phyloP scores from a whole-genome alignment of 2,113 vertebrate species.

The Gallinago jamesoni region DNA sequence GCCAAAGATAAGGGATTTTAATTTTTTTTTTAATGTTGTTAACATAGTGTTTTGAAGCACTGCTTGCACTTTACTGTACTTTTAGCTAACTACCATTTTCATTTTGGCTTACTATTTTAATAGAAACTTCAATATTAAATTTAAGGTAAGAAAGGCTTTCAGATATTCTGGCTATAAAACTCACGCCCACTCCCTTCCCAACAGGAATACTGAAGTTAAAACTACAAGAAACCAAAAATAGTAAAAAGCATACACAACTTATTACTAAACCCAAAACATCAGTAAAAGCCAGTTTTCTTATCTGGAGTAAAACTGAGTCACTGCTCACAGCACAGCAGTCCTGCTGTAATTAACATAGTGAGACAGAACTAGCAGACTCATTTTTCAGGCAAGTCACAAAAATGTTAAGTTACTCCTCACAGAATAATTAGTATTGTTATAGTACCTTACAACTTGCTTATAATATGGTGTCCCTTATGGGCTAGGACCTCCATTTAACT shows the following conservation, averaged over 20 bases:
- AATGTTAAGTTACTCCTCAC: background rate
- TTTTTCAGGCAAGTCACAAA: background rate
- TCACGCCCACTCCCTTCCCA: fast-evolving
- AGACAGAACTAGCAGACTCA: background rate
- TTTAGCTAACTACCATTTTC: background rate
- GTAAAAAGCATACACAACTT: background rate
- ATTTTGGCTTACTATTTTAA: background rate
- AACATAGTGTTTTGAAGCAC: background rate
- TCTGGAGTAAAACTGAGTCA: background rate
- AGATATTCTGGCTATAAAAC: background rate
- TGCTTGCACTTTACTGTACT: background rate
- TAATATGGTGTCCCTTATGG: background rate
- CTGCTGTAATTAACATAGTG: background rate
- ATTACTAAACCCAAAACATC: background rate
- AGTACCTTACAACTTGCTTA: background rate
- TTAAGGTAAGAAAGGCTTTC: background rate
- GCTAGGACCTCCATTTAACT: background rate
- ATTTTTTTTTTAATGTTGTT: background rate
- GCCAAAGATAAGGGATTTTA: background rate
- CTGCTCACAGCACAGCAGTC: background rate
- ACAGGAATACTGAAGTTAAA: background rate
- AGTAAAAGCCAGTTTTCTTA: background rate
- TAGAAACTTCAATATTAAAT: background rate
- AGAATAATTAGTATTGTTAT: background rate
- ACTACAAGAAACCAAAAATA: background rate